Evolutionary conservation across 2,113 vertebrate genomes (phyloP).

Genomic region (Cochlearius cochlearius): DNA sequence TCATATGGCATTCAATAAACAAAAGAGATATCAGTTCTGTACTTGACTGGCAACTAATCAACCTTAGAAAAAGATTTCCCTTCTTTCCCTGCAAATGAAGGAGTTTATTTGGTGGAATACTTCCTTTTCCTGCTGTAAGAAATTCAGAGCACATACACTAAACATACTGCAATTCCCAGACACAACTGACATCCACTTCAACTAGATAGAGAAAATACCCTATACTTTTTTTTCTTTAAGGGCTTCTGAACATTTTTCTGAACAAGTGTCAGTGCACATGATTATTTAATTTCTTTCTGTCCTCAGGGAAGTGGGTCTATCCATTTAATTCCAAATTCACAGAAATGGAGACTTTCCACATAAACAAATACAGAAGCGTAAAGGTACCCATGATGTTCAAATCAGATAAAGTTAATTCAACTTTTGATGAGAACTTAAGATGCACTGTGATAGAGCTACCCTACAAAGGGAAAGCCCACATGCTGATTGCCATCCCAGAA

Average conservation of each 20-base stretch:
- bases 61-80: not conserved
- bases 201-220: not conserved
- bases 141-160: not conserved
- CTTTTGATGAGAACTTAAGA: conserved; percentile 74
- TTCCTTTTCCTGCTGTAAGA: not conserved
- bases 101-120: not conserved
- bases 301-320: conserved; percentile 81
- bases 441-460: conserved; percentile 86
- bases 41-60: not conserved
- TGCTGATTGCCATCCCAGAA: conserved; percentile 88
- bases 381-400: conserved; percentile 87
- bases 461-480: conserved; percentile 80
- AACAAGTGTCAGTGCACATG: not conserved
- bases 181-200: not conserved
- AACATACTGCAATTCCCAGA: not conserved
- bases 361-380: conserved; percentile 84
- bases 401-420: conserved; percentile 73
- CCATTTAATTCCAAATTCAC: conserved; percentile 82
- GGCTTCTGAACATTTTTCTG: not conserved
- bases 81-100: not conserved
- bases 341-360: conserved; percentile 74
- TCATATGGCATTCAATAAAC: not conserved
- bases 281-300: conserved; percentile 1
- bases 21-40: not conserved
- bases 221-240: not conserved